Percentiles rank a stretch among this genome's conserved stretches.
These are phyloP conservation scores for Malurus alboscapulatus DNA, from an alignment of 2,113 vertebrate species.

Conservation along the genomic window DNA sequence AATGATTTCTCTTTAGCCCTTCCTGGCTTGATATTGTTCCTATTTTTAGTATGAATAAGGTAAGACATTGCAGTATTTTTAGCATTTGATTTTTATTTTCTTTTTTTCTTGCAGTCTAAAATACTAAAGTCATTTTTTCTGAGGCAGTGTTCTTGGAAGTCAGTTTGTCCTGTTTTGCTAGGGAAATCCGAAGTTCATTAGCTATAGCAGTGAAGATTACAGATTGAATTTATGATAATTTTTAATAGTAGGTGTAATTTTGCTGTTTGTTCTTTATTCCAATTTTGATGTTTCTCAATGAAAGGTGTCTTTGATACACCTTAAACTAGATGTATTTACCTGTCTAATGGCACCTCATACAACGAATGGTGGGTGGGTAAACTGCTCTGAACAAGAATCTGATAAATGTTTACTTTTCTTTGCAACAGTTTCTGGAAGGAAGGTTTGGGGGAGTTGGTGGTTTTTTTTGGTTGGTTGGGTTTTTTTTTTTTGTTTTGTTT, in stretches of 20 bases:
- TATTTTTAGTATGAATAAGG: neutral
- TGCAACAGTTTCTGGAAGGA: neutral
- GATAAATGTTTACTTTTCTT: neutral
- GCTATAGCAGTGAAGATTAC: neutral
- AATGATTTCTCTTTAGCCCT: neutral
- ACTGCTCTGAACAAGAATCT: neutral
- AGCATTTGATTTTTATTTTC: neutral
- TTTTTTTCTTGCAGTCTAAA: neutral
- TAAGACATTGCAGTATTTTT: neutral
- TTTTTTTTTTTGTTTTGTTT: neutral
- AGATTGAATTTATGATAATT: slow-evolving; percentile 22
- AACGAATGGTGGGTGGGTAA: neutral
- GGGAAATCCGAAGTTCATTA: slow-evolving; percentile 11
- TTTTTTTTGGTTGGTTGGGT: neutral
- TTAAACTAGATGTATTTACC: neutral
- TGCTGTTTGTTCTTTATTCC: slow-evolving; percentile 4
- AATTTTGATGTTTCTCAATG: neutral
- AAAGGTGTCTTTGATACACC: slow-evolving; percentile 29
- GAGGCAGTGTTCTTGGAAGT: neutral
- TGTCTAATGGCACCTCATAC: neutral
- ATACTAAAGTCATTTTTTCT: neutral
- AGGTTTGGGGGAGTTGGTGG: neutral
- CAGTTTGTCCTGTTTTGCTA: neutral
- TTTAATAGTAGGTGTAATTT: neutral
- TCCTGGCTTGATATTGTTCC: neutral